A percentile compares a stretch with the other conserved stretches of the same genome.
These are phyloP conservation scores for Acleris holmiana DNA, from an alignment of 2,888 invertebrate species.

Conservation along the genomic window DNA sequence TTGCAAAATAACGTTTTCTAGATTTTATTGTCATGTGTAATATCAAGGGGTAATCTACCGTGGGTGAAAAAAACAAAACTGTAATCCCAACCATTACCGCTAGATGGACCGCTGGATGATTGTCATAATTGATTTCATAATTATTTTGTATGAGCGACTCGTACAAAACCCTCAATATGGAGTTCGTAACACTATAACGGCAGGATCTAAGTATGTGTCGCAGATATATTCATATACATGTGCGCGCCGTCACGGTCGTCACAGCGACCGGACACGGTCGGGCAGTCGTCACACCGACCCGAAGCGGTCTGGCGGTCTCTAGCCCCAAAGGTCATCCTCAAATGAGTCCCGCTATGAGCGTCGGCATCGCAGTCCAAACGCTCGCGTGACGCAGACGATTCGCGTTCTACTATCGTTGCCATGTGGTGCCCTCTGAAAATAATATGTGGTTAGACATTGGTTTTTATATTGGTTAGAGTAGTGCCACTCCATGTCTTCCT, in stretches of 20 bases:
- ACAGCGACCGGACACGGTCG: slow-evolving; percentile 49
- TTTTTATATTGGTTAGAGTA: too few species aligned
- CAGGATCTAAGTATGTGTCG: slow-evolving; percentile 61
- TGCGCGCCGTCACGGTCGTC: slow-evolving; percentile 70
- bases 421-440: slow-evolving; percentile 67
- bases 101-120: too few species aligned
- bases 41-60: too few species aligned
- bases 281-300: slow-evolving; percentile 45
- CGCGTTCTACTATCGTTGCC: slow-evolving; percentile 80
- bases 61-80: too few species aligned
- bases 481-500: too few species aligned
- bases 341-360: slow-evolving; percentile 59
- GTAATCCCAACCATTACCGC: too few species aligned
- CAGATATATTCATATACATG: slow-evolving; percentile 81
- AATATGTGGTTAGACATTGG: background rate
- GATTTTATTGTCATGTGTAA: too few species aligned
- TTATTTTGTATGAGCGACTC: too few species aligned
- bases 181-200: too few species aligned
- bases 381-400: slow-evolving; percentile 71
- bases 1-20: too few species aligned
- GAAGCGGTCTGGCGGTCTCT: slow-evolving; percentile 51
- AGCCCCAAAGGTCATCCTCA: slow-evolving; percentile 67
- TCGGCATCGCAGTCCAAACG: slow-evolving; percentile 64
- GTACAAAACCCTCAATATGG: too few species aligned
- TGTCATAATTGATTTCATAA: too few species aligned